These are phyloP conservation scores for Oasisia sp. DNA, from an alignment of 2,888 invertebrate genomes.

Conservation along the genomic window DNA sequence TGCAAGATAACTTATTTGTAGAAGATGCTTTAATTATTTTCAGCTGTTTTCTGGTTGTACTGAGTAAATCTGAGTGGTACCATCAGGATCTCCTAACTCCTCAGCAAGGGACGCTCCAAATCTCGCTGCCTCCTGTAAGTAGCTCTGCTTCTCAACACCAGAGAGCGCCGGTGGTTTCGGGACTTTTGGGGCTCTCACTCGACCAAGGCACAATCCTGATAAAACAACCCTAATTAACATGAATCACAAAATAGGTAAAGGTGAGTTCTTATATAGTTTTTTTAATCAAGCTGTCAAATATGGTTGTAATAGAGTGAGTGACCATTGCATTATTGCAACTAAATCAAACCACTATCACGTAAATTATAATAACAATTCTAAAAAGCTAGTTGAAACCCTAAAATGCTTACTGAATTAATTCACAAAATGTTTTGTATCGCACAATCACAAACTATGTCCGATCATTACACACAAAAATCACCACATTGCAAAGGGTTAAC, in stretches of 20 bases:
- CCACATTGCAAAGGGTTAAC: neutral
- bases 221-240: neutral
- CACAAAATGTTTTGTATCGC: neutral
- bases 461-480: neutral
- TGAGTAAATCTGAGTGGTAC: neutral
- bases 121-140: neutral
- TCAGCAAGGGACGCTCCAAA: neutral
- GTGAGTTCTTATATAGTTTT: too few species aligned
- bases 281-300: too few species aligned
- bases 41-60: neutral
- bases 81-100: neutral
- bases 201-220: neutral
- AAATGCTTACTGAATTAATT: neutral
- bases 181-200: neutral
- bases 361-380: neutral
- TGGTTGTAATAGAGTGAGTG: too few species aligned
- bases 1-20: neutral
- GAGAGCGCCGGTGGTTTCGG: neutral
- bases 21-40: too few species aligned
- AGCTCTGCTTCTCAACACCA: constrained; percentile 2
- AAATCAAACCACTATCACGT: neutral
- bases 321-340: too few species aligned
- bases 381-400: neutral
- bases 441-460: neutral
- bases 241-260: too few species aligned